phyloP scores from a whole-genome alignment of 2,113 vertebrate species.

The Ondatra zibethicus region DNA sequence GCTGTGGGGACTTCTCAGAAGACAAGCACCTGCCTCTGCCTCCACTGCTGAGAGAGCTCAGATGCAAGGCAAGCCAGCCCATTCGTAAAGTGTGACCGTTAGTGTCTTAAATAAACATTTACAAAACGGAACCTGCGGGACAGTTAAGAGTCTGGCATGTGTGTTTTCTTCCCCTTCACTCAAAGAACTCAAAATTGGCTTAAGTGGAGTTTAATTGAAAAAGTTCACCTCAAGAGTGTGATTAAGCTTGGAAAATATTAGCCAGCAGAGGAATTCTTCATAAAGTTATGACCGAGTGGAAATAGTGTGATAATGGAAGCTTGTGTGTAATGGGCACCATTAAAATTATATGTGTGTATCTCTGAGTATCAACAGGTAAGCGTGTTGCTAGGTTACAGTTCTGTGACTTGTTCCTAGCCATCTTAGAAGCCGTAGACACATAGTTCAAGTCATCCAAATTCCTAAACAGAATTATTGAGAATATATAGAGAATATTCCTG shows the following conservation, averaged over 20 bases:
- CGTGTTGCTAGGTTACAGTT: constrained; percentile 43
- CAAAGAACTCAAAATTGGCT: constrained; percentile 75
- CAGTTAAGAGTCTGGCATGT: constrained; percentile 71
- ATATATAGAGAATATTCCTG: constrained; percentile 12
- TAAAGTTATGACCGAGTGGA: constrained; percentile 78
- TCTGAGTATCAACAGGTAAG: constrained; percentile 69
- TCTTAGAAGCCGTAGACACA: constrained; percentile 27
- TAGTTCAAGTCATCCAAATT: constrained; percentile 54
- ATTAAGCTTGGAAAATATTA: constrained; percentile 79
- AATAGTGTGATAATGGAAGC: constrained; percentile 79
- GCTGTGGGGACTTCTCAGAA: background rate
- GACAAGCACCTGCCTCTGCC: background rate
- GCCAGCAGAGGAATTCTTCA: constrained; percentile 74
- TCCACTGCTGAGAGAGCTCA: constrained; percentile 13
- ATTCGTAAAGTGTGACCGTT: constrained; percentile 45
- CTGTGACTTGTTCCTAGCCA: constrained; percentile 15
- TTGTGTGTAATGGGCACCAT: constrained; percentile 71
- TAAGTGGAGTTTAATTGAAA: constrained; percentile 82
- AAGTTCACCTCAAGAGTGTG: constrained; percentile 77
- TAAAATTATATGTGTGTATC: constrained; percentile 71
- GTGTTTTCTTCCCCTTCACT: constrained; percentile 62
- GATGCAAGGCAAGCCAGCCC: background rate
- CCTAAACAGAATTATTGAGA: constrained; percentile 63
- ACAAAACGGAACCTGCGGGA: constrained; percentile 50
- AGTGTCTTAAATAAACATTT: constrained; percentile 65